Evolutionary conservation across 2,113 vertebrate species (phyloP).

Genomic region (Willisornis vidua): DNA sequence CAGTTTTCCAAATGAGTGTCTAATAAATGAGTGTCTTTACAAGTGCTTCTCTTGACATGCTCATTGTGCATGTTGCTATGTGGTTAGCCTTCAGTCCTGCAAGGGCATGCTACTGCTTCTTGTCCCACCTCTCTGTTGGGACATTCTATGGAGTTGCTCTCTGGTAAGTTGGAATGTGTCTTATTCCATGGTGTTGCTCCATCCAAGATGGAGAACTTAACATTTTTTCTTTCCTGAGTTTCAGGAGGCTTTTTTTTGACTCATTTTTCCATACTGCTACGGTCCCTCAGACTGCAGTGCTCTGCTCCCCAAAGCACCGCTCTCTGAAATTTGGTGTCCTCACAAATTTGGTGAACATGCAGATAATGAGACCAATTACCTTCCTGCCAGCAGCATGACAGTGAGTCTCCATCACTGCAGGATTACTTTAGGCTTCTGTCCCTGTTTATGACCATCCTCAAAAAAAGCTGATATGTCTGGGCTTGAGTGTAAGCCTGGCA

Average conservation of each 20-base stretch:
- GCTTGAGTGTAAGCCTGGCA: background rate
- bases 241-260: background rate
- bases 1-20: background rate
- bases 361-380: background rate
- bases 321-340: background rate
- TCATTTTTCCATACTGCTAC: background rate
- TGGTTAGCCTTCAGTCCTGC: rapidly evolving
- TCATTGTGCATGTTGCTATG: background rate
- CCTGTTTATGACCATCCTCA: background rate
- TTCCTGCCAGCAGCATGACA: background rate
- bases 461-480: background rate
- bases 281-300: background rate
- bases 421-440: background rate
- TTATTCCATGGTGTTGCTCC: background rate
- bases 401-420: background rate
- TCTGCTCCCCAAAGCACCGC: background rate
- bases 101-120: background rate
- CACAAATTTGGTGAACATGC: background rate
- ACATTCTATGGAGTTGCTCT: background rate
- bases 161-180: background rate
- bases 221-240: background rate
- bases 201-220: background rate
- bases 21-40: background rate
- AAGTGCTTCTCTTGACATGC: rapidly evolving
- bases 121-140: background rate